Conservation (phyloP, 1,140 invertebrate species). For the Nasonia giraulti region DNA sequence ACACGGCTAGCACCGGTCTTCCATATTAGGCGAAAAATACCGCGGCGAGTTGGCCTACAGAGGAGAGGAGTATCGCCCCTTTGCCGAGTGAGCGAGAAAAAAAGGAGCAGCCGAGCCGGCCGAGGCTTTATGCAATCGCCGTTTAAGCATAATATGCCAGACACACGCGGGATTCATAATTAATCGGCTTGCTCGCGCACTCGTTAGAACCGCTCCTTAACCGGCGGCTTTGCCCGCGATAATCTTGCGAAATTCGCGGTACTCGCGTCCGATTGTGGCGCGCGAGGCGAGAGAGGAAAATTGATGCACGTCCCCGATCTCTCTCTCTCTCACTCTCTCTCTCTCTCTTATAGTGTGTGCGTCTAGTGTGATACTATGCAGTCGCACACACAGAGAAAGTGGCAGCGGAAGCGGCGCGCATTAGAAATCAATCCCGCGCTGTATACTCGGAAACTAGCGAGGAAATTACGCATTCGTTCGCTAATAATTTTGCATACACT, state of each 20-base stretch:
- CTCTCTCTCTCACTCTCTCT: no score
- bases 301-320: slow-evolving; percentile 30
- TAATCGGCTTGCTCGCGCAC: slow-evolving; percentile 55
- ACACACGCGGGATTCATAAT: slow-evolving; percentile 63
- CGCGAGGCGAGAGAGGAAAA: slow-evolving; percentile 15
- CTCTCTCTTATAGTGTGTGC: no score
- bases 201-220: neutral
- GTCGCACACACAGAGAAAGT: slow-evolving; percentile 36
- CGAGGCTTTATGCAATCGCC: slow-evolving; percentile 59
- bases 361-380: neutral
- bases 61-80: slow-evolving; percentile 53
- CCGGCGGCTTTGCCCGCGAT: neutral
- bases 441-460: slow-evolving; percentile 9
- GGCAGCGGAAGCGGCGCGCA: neutral
- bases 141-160: slow-evolving; percentile 57
- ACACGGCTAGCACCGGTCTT: slow-evolving; percentile 54
- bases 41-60: slow-evolving; percentile 45
- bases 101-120: slow-evolving; percentile 53
- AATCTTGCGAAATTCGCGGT: slow-evolving; percentile 16
- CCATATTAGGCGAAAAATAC: slow-evolving; percentile 70
- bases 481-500: slow-evolving; percentile 34
- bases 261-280: neutral
- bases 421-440: slow-evolving; percentile 46
- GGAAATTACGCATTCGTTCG: slow-evolving; percentile 41
- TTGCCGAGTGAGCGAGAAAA: slow-evolving; percentile 49